A percentile compares a stretch with the other conserved stretches of the same genome.
phyloP scores from a whole-genome alignment of 2,888 invertebrate species.

The Meiosimyza decipiens region DNA sequence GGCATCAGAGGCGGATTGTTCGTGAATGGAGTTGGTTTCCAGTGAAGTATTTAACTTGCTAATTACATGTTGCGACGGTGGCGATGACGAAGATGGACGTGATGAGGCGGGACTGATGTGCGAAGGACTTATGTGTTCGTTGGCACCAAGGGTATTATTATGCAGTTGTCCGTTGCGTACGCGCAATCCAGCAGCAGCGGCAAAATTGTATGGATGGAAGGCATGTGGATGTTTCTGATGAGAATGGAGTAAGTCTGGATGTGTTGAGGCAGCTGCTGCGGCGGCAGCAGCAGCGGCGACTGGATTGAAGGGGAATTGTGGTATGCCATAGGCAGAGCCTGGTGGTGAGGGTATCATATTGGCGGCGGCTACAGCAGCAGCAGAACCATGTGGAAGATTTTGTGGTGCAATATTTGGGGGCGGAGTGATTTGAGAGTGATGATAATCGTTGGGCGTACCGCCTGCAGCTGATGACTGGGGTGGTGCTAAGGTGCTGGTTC shows the following conservation, averaged over 20 bases:
- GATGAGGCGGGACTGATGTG: conserved; percentile 65
- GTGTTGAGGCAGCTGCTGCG: conserved; percentile 44
- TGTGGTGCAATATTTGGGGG: conserved; percentile 44
- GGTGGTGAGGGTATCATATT: conserved; percentile 71
- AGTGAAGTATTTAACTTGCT: conserved; percentile 70
- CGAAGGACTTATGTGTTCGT: conserved; percentile 54
- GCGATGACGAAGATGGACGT: conserved; percentile 64
- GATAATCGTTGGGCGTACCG: conserved; percentile 46
- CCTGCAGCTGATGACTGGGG: conserved; percentile 40
- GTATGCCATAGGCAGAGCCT: conserved; percentile 65
- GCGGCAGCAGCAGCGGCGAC: conserved; percentile 60
- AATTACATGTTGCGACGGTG: conserved; percentile 44
- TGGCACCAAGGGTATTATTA: conserved; percentile 50
- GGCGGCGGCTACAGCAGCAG: conserved; percentile 42
- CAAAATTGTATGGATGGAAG: conserved; percentile 71
- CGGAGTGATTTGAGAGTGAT: conserved; percentile 49
- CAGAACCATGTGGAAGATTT: neutral
- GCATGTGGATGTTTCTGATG: conserved; percentile 63
- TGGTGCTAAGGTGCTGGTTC: conserved; percentile 45
- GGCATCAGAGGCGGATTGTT: conserved; percentile 69
- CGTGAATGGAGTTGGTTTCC: conserved; percentile 73
- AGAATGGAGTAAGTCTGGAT: conserved; percentile 68
- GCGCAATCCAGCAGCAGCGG: conserved; percentile 60
- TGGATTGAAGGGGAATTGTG: conserved; percentile 70
- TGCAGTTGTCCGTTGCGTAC: conserved; percentile 52